phyloP scores from a whole-genome alignment of 2,888 invertebrate species.

The Clivina fossor region DNA sequence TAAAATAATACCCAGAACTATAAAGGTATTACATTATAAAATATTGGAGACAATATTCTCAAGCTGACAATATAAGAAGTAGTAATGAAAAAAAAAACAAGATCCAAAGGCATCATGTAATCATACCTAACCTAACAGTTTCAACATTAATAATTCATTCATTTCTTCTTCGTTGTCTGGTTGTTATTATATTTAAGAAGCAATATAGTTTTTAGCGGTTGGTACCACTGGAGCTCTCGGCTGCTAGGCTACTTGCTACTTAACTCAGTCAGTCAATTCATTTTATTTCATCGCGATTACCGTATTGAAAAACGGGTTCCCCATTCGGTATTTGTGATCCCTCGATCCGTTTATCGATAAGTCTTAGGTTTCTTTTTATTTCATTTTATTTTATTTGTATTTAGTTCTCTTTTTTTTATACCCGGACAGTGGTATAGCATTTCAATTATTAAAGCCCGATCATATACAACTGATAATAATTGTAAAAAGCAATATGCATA shows the following conservation, averaged over 20 bases:
- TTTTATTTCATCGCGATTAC: constrained; percentile 15
- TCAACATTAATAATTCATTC: constrained; percentile 32
- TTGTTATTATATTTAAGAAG: constrained; percentile 28
- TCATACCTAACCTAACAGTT: constrained; percentile 25
- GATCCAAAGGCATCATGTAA: constrained; percentile 5
- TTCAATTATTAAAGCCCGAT: constrained; percentile 28
- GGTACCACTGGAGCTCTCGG: no score
- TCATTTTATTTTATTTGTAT: no score
- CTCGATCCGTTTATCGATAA: constrained; percentile 23
- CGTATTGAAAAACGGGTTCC: constrained; percentile 22
- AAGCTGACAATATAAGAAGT: no score
- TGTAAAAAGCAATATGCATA: no score
- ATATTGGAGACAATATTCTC: no score
- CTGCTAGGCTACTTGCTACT: no score
- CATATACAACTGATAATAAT: not conserved
- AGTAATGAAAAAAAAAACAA: no score
- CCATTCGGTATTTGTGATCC: constrained; percentile 12
- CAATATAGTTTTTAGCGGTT: constrained; percentile 25
- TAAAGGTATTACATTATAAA: no score
- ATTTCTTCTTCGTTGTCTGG: no score
- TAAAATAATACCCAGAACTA: not conserved
- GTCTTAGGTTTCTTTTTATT: constrained; percentile 12
- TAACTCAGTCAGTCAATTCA: constrained; percentile 22
- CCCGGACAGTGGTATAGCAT: constrained; percentile 17
- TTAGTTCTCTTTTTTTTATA: no score